phyloP scores from a whole-genome alignment of 2,113 vertebrate genomes.

The Cyanoramphus novaezelandiae region DNA sequence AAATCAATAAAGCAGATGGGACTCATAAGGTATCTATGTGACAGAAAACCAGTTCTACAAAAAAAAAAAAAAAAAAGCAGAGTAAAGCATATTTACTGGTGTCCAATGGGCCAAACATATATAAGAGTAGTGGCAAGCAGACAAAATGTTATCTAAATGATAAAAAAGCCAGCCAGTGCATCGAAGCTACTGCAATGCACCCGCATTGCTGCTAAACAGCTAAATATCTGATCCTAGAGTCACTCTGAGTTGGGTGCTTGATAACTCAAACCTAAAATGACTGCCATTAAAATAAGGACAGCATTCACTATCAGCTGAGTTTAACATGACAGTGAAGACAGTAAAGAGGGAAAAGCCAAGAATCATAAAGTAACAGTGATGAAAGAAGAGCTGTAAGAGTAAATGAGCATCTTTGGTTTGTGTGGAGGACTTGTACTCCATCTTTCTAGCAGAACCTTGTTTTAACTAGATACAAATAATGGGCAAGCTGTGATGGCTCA shows the following conservation, averaged over 20 bases:
- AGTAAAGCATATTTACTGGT: not conserved
- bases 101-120: not conserved
- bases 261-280: not conserved
- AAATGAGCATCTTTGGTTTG: not conserved
- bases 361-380: not conserved
- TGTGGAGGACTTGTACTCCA: not conserved
- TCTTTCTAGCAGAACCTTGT: not conserved
- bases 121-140: not conserved
- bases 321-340: not conserved
- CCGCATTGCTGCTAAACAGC: not conserved
- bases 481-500: not conserved
- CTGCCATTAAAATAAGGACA: not conserved
- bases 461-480: not conserved
- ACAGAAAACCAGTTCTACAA: not conserved
- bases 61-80: not conserved
- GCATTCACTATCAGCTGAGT: not conserved
- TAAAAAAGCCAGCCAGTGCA: not conserved
- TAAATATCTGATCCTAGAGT: not conserved
- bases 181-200: not conserved
- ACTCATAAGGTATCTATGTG: not conserved
- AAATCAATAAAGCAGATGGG: not conserved
- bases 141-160: not conserved
- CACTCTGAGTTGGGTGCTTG: not conserved
- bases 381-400: not conserved
- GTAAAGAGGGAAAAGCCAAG: not conserved